Evolutionary conservation across 2,797 vertebrate species (phyloP), one percentile per base, ranked within the genome.

Genomic region (Harpagifer antarcticus): DNA sequence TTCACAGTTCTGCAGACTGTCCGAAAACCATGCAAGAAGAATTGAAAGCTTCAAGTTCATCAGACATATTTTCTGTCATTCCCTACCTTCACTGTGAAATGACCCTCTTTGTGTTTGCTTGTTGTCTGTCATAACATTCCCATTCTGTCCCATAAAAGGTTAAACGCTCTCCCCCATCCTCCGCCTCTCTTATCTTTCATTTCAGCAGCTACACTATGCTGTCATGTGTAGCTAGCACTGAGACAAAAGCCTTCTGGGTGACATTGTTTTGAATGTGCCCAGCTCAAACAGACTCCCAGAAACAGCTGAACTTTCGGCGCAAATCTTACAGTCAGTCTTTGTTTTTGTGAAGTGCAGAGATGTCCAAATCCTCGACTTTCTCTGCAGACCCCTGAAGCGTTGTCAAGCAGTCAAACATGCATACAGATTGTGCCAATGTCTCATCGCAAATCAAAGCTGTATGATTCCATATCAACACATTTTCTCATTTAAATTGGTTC

Each of bases 391-490:
- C 83, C 82, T 71, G 84, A 75, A 91, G 90, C 81, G 78, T 37
- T 48, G 48, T 71, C 79, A 87, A 86, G 87, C 88, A 86, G 85
- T 72, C 81, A 88, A 85, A 87, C 84, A 88, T 89, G 86, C 79
- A 91, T 86, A 84, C 78, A 88, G 81, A 87, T 75, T 73, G 81
- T 82, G 83, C 81, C 78, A 81, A 78, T 76, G 82, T 90, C 82
- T 90, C 66, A 54, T 71, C 64, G 86, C 82, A 86, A 87, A 90
- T 90, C 87, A 88, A 86, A 86, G 76, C 78, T 83, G 87, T 83
- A 84, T 85, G 62, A 76, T 68, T 87, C 79, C 68, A 72, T 78
- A 82, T 82, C 75, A 88, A 88, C 83, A 78, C 3, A 74, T 81
- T 77, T 79, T 87, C 69, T 74, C 65, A 81, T 77, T 64, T 74